Evolutionary conservation across 2,797 vertebrate genomes (phyloP).

Genomic region (Gobionotothen gibberifrons): DNA sequence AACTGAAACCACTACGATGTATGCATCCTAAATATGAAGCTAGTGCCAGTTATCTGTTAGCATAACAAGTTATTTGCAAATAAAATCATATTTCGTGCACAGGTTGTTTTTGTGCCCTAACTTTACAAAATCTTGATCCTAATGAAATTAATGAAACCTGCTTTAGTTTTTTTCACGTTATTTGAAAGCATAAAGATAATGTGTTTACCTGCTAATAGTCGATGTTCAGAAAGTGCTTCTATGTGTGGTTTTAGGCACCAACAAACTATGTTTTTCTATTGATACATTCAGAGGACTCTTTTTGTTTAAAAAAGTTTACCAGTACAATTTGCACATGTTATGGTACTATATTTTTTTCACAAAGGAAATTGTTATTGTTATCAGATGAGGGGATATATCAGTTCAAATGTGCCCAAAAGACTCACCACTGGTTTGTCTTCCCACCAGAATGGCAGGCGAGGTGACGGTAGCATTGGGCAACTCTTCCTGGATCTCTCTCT

Average conservation of each 20-base stretch:
- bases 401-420: conserved; percentile 8
- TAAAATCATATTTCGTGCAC: too few relatives aligned
- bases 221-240: background rate
- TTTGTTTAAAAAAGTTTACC: background rate
- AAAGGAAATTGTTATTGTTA: background rate
- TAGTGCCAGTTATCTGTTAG: background rate
- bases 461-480: conserved; percentile 61
- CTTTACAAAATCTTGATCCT: background rate
- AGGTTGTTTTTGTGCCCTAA: background rate
- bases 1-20: background rate
- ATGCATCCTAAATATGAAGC: background rate
- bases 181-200: background rate
- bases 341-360: background rate
- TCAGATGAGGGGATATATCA: background rate
- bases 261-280: background rate
- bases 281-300: background rate
- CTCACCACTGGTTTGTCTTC: conserved; percentile 26
- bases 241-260: background rate
- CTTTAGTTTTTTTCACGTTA: background rate
- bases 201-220: background rate
- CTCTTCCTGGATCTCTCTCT: conserved; percentile 43
- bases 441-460: conserved; percentile 70
- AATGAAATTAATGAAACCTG: too few relatives aligned
- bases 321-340: background rate
- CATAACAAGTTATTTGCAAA: background rate